Base-by-base conservation (phyloP, 2,888 invertebrate species). In the Dicyrtomina minuta region DNA sequence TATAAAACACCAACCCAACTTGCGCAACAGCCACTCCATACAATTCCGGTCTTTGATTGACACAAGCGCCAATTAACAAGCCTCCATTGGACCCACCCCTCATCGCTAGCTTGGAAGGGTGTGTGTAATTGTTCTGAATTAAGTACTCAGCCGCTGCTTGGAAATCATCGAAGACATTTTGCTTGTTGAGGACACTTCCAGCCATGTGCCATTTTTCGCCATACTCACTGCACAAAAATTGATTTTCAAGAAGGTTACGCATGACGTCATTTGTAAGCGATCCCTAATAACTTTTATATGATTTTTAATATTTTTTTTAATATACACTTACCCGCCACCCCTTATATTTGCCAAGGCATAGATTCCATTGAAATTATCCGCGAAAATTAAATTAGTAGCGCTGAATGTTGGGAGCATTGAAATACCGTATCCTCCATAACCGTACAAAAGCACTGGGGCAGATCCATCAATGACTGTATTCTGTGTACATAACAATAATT, bases 81-180 rank as follows among this genome's bases (percentile, higher is more conserved):
- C n/a, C n/a, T n/a, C n/a, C n/a, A n/a, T n/a, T n/a, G 62, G 98
- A 85, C 79, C 96, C 92, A 0, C 98, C 98, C 51, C 93, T 86
- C 84, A 96, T 94, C 13, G 90, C 49, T 17, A 97, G 81, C 81
- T 89, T 90, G 61, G 86, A 83, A 10, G 89, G 4, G 22, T 82
- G 84, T 0, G 96, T 95, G 83, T 93, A 95, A 15, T 88, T 86
- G 77, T 91, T 87, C 6, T 83, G 97, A n/a, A n/a, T n/a, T n/a
- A n/a, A n/a, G n/a, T n/a, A n/a, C n/a, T n/a, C n/a, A n/a, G n/a
- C n/a, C n/a, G n/a, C n/a, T n/a, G n/a, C n/a, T n/a, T n/a, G n/a
- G n/a, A n/a, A n/a, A n/a, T n/a, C n/a, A n/a, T n/a, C 92, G 82
- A 98, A 98, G 55, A 91, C 92, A 83, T 98, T 98, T 84, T 98